Conservation (phyloP, 2,797 vertebrate genomes). For the Todus mexicanus region DNA sequence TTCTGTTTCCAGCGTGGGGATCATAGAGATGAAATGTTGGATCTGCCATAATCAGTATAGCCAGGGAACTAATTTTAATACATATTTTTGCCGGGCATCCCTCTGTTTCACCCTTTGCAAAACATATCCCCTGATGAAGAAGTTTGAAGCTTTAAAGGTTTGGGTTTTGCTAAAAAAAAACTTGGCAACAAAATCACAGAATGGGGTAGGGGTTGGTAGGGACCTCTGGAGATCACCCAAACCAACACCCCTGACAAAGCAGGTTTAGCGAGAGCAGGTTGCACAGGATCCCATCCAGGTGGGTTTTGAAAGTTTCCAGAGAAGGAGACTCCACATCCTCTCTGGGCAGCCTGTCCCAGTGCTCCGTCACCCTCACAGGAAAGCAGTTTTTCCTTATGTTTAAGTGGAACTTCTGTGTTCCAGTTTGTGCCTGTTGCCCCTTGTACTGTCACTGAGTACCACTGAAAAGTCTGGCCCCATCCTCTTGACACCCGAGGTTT, state of each 20-base stretch:
- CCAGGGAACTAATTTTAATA: neutral
- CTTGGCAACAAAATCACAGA: neutral
- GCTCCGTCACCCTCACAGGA: neutral
- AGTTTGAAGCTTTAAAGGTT: neutral
- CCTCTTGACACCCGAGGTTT: neutral
- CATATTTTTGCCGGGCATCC: neutral
- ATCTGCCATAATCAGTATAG: neutral
- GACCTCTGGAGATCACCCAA: neutral
- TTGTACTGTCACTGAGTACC: neutral
- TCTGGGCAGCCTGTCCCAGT: neutral
- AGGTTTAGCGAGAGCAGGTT: neutral
- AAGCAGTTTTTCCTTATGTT: neutral
- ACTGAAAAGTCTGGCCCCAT: neutral
- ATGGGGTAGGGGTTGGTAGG: neutral
- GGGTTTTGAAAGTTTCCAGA: neutral
- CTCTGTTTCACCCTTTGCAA: neutral
- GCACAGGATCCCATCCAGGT: neutral
- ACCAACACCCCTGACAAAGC: neutral
- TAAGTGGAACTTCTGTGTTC: neutral
- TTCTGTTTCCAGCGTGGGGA: neutral
- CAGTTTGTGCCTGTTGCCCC: neutral
- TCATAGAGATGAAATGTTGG: neutral
- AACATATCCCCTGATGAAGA: neutral
- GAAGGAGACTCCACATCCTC: neutral
- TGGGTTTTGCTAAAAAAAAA: neutral